Percentiles rank a stretch among this genome's conserved stretches.
Conservation (phyloP, 2,797 vertebrate species). For the Propithecus deckenii region DNA sequence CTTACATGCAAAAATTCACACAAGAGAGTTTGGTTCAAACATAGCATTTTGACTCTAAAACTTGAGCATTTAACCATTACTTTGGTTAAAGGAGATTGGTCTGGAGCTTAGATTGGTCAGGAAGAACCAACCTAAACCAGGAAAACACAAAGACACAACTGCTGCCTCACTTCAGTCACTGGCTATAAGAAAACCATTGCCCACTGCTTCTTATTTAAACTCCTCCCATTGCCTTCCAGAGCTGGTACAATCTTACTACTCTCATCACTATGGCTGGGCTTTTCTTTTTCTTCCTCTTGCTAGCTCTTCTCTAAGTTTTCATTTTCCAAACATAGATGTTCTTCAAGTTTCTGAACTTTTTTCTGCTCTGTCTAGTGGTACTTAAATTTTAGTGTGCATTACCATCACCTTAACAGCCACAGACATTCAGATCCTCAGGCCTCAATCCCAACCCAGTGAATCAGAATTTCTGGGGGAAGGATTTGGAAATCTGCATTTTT, state of each 20-base stretch:
- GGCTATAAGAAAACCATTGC: neutral
- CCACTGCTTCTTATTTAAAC: neutral
- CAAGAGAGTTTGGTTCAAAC: neutral
- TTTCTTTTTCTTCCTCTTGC: neutral
- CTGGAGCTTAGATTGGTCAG: neutral
- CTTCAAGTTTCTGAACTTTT: neutral
- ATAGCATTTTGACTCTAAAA: neutral
- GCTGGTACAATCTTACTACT: neutral
- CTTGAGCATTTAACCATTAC: neutral
- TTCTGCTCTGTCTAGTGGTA: neutral
- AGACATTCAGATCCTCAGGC: neutral
- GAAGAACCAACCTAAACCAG: neutral
- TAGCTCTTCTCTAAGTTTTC: neutral
- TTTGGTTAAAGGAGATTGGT: constrained; percentile 14
- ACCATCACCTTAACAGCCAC: neutral
- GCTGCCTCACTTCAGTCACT: neutral
- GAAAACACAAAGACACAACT: neutral
- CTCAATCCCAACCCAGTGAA: neutral
- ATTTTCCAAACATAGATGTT: neutral
- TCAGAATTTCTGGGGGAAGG: neutral
- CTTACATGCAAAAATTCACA: neutral
- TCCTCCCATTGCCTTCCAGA: neutral
- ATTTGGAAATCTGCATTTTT: neutral
- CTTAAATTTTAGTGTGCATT: neutral
- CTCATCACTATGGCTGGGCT: neutral